These are phyloP conservation scores for Dascyllus trimaculatus DNA, from an alignment of 2,113 vertebrate genomes.

Conservation along the genomic window DNA sequence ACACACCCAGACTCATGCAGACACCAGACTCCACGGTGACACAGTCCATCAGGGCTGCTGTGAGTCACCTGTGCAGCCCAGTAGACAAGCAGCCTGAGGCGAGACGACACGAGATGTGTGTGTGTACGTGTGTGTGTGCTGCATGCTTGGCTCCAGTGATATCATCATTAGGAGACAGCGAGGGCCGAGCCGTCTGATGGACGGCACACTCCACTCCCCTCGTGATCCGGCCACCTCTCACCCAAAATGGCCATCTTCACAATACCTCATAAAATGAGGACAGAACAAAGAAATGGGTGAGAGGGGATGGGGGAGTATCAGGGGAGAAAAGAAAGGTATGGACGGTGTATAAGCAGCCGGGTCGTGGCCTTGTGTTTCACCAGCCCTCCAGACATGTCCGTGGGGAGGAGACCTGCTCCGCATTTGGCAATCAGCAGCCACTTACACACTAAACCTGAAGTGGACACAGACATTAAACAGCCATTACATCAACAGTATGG, in stretches of 20 bases:
- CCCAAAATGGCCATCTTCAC: conserved; percentile 52
- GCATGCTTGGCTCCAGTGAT: conserved; percentile 81
- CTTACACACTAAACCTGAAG: conserved; percentile 68
- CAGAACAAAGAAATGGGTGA: conserved; percentile 63
- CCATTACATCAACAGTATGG: conserved; percentile 77
- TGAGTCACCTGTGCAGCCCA: conserved; percentile 78
- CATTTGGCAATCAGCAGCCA: conserved; percentile 69
- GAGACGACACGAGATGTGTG: conserved; percentile 59
- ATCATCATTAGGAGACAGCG: conserved; percentile 77
- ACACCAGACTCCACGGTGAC: conserved; percentile 74
- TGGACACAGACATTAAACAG: conserved; percentile 75
- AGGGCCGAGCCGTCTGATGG: conserved; percentile 71
- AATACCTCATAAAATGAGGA: conserved; percentile 71
- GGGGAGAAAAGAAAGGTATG: conserved; percentile 28
- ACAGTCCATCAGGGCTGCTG: conserved; percentile 72
- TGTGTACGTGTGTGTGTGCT: conserved; percentile 23
- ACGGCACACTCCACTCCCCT: conserved; percentile 79
- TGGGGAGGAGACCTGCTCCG: conserved; percentile 65
- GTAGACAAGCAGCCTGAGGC: conserved; percentile 74
- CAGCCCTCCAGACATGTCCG: conserved; percentile 50
- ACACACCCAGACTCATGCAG: conserved; percentile 69
- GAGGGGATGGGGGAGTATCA: conserved; percentile 14
- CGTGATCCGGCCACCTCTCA: conserved; percentile 61
- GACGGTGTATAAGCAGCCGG: conserved; percentile 48
- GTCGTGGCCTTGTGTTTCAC: conserved; percentile 65